A percentile compares a stretch with the other conserved stretches of the same genome.
These are phyloP conservation scores for Atherix ibis DNA, from an alignment of 2,888 invertebrate species.

Conservation along the genomic window DNA sequence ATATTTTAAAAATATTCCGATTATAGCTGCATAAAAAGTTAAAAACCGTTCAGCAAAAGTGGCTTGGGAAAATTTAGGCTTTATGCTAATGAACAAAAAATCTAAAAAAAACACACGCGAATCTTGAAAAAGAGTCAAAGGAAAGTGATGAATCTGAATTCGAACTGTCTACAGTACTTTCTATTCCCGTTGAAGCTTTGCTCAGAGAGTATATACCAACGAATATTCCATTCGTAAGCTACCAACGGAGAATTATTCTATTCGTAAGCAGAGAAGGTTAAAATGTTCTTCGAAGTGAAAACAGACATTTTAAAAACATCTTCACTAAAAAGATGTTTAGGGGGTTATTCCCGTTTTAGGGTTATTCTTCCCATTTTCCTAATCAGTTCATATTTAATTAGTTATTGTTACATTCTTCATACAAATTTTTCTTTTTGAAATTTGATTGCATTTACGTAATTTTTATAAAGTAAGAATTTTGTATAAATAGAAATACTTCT, in stretches of 20 bases:
- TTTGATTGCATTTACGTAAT: too few species aligned
- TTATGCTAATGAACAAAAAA: constrained; percentile 38
- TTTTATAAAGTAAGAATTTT: too few species aligned
- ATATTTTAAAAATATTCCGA: neutral
- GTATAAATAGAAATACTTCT: too few species aligned
- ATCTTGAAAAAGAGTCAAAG: constrained; percentile 4
- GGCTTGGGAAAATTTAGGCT: constrained; percentile 41
- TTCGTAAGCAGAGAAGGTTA: constrained; percentile 16
- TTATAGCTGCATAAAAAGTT: constrained; percentile 38
- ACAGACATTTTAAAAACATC: too few species aligned
- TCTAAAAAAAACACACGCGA: neutral
- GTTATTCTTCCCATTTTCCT: too few species aligned
- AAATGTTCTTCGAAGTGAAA: constrained; percentile 19
- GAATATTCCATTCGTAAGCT: constrained; percentile 7
- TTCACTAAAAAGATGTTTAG: too few species aligned
- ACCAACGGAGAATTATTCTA: constrained; percentile 6
- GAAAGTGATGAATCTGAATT: constrained; percentile 18
- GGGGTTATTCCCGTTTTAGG: too few species aligned
- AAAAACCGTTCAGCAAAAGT: constrained; percentile 42
- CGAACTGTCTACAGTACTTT: constrained; percentile 24
- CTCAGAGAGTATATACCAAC: too few species aligned
- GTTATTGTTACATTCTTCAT: too few species aligned
- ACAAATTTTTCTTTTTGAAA: too few species aligned
- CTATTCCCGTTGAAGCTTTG: constrained; percentile 25
- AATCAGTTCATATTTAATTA: too few species aligned